Conservation (phyloP, 1,140 invertebrate genomes). For the Drosophila baimaii region DNA sequence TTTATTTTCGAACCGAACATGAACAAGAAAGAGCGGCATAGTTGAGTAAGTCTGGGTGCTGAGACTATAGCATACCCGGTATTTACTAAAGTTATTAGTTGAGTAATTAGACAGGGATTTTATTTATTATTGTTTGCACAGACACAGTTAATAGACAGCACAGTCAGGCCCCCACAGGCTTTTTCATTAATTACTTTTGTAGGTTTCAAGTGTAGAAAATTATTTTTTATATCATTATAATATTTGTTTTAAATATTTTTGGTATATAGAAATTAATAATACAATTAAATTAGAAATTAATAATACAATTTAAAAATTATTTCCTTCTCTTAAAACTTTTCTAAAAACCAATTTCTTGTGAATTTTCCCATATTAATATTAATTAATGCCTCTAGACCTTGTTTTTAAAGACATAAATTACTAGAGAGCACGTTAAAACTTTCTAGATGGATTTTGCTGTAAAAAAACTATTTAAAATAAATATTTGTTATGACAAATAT, state of each 20-base stretch:
- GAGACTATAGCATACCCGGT: background rate
- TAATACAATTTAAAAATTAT: background rate
- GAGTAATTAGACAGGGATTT: background rate
- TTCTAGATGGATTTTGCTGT: background rate
- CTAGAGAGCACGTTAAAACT: too few relatives aligned
- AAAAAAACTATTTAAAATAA: too few relatives aligned
- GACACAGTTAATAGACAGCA: background rate
- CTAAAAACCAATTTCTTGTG: background rate
- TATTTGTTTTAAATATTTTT: background rate
- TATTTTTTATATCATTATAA: background rate
- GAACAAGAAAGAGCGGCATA: background rate
- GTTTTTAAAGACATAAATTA: too few relatives aligned
- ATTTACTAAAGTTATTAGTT: background rate
- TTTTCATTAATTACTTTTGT: too few relatives aligned
- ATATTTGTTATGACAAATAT: background rate
- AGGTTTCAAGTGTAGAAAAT: too few relatives aligned
- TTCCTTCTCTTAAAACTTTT: background rate
- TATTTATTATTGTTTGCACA: background rate
- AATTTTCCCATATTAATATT: too few relatives aligned
- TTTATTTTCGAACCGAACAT: constrained; percentile 19
- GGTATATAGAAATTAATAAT: background rate
- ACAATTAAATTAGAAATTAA: background rate
- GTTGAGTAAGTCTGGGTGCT: background rate
- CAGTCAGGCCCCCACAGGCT: background rate
- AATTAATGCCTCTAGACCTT: too few relatives aligned